A percentile compares a stretch with the other conserved stretches of the same genome.
phyloP scores from a whole-genome alignment of 2,888 invertebrate species.

The Macrosiphum euphorbiae region DNA sequence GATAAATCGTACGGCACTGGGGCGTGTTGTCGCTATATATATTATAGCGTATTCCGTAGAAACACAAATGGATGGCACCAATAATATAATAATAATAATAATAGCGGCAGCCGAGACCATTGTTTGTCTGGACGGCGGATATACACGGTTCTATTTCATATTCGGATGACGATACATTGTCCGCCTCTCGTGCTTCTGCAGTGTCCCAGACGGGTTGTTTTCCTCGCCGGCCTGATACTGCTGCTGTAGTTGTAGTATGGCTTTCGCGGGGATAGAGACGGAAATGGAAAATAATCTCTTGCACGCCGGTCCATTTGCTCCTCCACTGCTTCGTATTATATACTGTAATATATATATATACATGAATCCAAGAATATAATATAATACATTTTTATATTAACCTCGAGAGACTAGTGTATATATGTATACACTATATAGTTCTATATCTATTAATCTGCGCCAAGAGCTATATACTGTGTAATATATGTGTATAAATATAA shows the following conservation, averaged over 20 bases:
- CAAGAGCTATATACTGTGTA: neutral
- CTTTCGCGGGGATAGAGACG: neutral
- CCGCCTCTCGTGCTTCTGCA: slow-evolving; percentile 30
- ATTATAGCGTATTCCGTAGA: neutral
- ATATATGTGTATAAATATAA: neutral
- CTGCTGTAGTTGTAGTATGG: neutral
- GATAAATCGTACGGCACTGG: slow-evolving; percentile 56
- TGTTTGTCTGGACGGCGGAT: slow-evolving; percentile 58
- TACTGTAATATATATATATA: neutral
- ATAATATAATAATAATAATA: slow-evolving; percentile 53
- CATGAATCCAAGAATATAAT: neutral
- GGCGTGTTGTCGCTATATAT: slow-evolving; percentile 54
- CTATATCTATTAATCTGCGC: neutral
- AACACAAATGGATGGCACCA: slow-evolving; percentile 53
- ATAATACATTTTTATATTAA: slow-evolving; percentile 32
- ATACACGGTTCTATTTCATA: slow-evolving; percentile 40
- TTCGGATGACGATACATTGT: slow-evolving; percentile 48
- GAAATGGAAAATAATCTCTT: slow-evolving; percentile 37
- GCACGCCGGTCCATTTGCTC: neutral
- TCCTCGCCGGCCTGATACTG: neutral
- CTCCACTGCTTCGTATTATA: neutral
- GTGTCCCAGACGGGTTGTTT: slow-evolving; percentile 52
- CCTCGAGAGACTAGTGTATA: neutral
- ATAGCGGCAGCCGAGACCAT: slow-evolving; percentile 45
- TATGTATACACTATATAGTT: neutral